Percentiles rank a stretch among this genome's conserved stretches.
Conservation (phyloP, 1,140 invertebrate genomes). For the Lepidurus arcticus region DNA sequence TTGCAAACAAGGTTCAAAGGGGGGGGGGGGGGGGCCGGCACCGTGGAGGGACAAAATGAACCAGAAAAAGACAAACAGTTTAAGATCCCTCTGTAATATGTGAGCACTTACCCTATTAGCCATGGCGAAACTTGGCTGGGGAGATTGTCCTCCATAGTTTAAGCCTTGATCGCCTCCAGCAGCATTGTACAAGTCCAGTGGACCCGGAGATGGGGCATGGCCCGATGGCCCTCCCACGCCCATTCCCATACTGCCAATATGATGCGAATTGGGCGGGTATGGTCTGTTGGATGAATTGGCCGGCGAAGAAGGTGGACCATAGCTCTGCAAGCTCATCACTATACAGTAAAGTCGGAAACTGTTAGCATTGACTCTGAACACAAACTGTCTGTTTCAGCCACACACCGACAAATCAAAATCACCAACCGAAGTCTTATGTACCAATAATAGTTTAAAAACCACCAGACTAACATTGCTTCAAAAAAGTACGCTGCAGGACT, state of each 20-base stretch:
- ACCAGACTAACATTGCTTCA: too few species aligned
- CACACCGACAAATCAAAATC: not conserved
- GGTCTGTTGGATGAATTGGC: conserved; percentile 5
- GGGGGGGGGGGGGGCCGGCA: too few species aligned
- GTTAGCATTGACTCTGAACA: not conserved
- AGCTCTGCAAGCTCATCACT: conserved; percentile 14
- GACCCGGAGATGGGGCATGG: not conserved
- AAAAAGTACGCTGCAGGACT: too few species aligned
- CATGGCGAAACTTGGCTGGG: conserved; percentile 1
- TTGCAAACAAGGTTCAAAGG: too few species aligned
- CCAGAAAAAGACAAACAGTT: not conserved
- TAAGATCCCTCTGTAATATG: not conserved
- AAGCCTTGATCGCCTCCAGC: not conserved
- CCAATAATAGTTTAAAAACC: too few species aligned
- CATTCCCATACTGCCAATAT: not conserved
- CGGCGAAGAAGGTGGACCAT: not conserved
- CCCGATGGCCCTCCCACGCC: conserved; percentile 3
- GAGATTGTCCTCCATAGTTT: conserved; percentile 4
- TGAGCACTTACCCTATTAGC: not conserved
- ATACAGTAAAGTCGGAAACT: not conserved
- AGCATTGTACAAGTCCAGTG: conserved; percentile 1
- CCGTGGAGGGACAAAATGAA: too few species aligned
- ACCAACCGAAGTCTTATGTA: not conserved
- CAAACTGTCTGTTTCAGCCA: not conserved
- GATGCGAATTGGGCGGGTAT: not conserved